Conservation (phyloP, 2,888 invertebrate species). For the Blera fallax region DNA sequence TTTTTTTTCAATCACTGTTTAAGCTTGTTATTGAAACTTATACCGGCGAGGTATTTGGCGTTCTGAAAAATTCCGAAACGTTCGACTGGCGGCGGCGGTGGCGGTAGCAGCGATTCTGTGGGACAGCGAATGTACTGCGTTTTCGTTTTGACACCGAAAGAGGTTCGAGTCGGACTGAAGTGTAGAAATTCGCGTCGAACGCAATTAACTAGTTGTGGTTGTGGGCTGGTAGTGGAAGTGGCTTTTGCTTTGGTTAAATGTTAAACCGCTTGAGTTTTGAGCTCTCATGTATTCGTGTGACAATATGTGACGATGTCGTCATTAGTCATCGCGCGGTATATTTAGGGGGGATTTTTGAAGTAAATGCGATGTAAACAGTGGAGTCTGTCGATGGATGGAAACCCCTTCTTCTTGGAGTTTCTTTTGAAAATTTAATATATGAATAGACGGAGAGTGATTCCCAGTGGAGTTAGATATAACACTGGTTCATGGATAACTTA, state of each 20-base stretch:
- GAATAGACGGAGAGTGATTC: too few relatives aligned
- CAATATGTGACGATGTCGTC: slow-evolving; percentile 52
- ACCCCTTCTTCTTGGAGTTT: too few relatives aligned
- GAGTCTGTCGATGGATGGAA: too few relatives aligned
- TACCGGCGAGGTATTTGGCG: background rate
- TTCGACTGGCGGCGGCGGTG: background rate
- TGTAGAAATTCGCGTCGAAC: slow-evolving; percentile 64
- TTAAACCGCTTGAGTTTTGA: background rate
- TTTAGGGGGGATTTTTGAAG: background rate
- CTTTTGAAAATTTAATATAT: too few relatives aligned
- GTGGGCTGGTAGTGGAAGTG: slow-evolving; percentile 28
- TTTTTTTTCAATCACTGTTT: background rate
- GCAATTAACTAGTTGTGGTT: slow-evolving; percentile 59
- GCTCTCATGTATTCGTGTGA: slow-evolving; percentile 18
- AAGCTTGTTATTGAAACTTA: background rate
- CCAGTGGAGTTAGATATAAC: too few relatives aligned
- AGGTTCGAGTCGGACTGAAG: slow-evolving; percentile 69
- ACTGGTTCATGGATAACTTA: too few relatives aligned
- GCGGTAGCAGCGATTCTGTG: background rate
- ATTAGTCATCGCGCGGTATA: slow-evolving; percentile 54
- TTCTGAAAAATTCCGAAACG: background rate
- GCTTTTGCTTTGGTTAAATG: slow-evolving; percentile 24
- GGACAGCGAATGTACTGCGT: slow-evolving; percentile 13
- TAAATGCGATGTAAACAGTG: background rate
- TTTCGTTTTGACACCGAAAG: slow-evolving; percentile 65